Evolutionary conservation across 2,797 vertebrate genomes (phyloP), one percentile per base, ranked within the genome.

Genomic region (Microctenopoma stevenorrisi): DNA sequence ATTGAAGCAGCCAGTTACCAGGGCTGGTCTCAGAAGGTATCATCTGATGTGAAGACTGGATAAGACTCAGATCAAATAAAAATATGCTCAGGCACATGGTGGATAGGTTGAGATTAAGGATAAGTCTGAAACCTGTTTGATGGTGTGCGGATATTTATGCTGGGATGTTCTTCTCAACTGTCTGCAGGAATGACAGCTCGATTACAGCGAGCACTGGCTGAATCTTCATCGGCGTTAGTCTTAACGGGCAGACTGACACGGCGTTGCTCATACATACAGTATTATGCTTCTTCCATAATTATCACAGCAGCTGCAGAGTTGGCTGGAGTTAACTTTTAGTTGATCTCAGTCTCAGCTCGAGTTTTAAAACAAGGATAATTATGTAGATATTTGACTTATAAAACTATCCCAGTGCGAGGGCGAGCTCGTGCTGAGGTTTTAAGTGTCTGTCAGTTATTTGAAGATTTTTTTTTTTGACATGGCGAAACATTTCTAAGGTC

Each of bases 161-260:
- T 53, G 76, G 83, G 81, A 80, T 85, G 78, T 84, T 89, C 80
- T 79, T 25, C 70, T 77, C 56, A 68, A 74, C 81, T 76, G 85
- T 82, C 84, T 81, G 82, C 59, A 35, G 69, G 78, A 87, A 83
- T 85, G 87, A 91, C 87, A 86, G 81, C 79, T 79, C 66, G 65
- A 86, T 89, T 82, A 86, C 64, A 79, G 77, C 0, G 44, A 84
- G 51, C 11, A n/a, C 72, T 53, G 67, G 64, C 63, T 68, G 68
- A 81, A 74, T 79, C 61, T 79, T 76, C 65, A 64, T 78, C 33
- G 51, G 68, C 37, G 63, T 80, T 76, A 64, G 68, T 74, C 72
- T 79, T 80, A 73, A 76, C 68, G 73, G 81, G 81, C 71, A 81
- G 74, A 64, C 40, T 78, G 80, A 72, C 66, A 57, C 65, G 5